Conservation (phyloP, 92 coral and sea anemone genomes). For the Zoanthus solanderi region DNA sequence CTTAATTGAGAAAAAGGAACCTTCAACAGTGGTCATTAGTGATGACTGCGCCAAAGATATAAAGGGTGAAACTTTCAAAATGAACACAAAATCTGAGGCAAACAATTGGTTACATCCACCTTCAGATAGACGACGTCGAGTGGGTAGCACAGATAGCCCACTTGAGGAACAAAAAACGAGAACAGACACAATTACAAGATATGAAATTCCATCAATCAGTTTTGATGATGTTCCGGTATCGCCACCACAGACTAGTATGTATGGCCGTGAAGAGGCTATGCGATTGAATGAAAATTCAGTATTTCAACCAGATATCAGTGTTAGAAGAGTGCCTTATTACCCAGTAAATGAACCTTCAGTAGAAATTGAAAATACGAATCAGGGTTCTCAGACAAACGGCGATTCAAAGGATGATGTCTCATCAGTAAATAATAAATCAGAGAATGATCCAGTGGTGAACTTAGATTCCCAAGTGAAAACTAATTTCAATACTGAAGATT, state of each 20-base stretch:
- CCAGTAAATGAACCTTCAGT: conserved; percentile 5
- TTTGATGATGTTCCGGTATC: conserved; percentile 8
- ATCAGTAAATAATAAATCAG: not conserved
- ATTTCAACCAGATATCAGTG: conserved; percentile 8
- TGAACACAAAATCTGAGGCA: not conserved
- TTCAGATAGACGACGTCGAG: conserved; percentile 10
- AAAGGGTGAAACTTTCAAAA: not conserved
- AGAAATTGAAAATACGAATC: not conserved
- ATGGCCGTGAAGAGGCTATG: conserved; percentile 1
- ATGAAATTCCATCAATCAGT: conserved; percentile 35
- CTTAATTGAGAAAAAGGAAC: not conserved
- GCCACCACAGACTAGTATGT: conserved; percentile 15
- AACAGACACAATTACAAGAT: conserved; percentile 12
- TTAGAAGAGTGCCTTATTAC: conserved; percentile 21
- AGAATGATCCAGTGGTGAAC: not conserved
- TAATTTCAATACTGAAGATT: not conserved
- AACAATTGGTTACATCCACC: not conserved
- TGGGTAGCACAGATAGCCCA: conserved; percentile 26
- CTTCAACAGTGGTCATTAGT: not conserved
- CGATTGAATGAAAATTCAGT: not conserved
- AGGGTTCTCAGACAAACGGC: conserved; percentile 1
- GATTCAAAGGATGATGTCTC: not conserved
- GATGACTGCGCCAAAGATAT: not conserved
- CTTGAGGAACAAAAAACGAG: conserved; percentile 7
- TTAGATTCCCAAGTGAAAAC: not conserved